Base-by-base conservation (phyloP, 2,797 vertebrate genomes). In the Odontamblyopus lacepedii region DNA sequence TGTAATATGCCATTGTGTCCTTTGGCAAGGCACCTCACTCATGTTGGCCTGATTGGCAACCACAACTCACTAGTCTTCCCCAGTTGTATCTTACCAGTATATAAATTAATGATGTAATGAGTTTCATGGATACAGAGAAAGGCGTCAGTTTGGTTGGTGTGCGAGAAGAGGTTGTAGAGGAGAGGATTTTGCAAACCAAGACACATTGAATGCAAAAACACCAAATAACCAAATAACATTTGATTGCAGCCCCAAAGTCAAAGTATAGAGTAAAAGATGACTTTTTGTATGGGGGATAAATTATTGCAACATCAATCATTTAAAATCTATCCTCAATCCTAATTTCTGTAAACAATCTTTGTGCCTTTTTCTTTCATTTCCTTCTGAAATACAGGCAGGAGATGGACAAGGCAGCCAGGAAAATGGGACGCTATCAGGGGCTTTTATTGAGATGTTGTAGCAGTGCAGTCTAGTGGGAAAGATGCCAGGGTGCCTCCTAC, bases 401-500 rank as follows among this genome's bases (percentile, higher is more conserved):
- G 60, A 44, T n/a, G 69, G 59, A 65, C 3, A 41, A 64, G 66
- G 11, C 44, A 27, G 12, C 38, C 56, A 38, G 61, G 63, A 63
- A 32, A 23, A 51, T 41, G 32, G 26, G 18, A 27, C 7, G 1
- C 41, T 48, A 50, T 50, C 44, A 66, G 44, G 44, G 63, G 26
- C 26, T 19, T 27, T 69, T 62, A 76, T 29, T 70, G 68, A 80
- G 68, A 65, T 35, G 13, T 2, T 12, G 23, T 23, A 23, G 23
- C 23, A 23, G 23, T 23, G 23, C 6, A 30, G 32, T 71, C 48
- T n/a, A 29, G 48, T 53, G 70, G 67, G 59, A 48, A 63, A 79
- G 78, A 80, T 69, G 77, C 69, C 77, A 66, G 76, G 77, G 83
- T 76, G 84, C 85, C 88, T 87, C 86, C 87, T 89, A 84, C 84